Percentiles rank a stretch among this genome's conserved stretches.
Evolutionary conservation across 2,797 vertebrate species (phyloP).

Genomic region (Morelia viridis): DNA sequence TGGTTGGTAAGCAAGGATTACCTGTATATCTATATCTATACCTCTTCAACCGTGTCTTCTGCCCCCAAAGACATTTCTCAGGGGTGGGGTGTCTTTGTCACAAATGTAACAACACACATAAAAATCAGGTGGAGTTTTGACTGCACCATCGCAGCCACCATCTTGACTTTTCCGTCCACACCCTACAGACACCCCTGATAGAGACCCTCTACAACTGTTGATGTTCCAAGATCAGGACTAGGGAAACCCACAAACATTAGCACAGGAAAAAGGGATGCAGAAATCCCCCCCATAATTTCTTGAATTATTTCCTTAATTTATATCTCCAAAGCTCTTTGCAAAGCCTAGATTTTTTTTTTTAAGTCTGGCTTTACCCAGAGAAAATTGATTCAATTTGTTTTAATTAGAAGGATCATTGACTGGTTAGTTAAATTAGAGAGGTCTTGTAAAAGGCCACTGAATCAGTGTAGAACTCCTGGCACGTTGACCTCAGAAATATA

Average conservation of each 20-base stretch:
- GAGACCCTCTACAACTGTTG: background rate
- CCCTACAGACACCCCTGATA: background rate
- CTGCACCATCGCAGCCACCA: background rate
- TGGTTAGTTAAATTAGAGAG: slow-evolving; percentile 23
- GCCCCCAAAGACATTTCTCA: too few species aligned
- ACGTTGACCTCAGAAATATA: slow-evolving; percentile 1
- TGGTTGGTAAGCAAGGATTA: too few species aligned
- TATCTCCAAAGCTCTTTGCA: background rate
- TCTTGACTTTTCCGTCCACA: background rate
- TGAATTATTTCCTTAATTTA: background rate
- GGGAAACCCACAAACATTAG: background rate
- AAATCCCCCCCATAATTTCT: background rate
- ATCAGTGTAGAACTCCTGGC: background rate
- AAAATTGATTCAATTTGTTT: background rate
- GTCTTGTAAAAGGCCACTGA: background rate
- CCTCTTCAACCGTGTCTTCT: too few species aligned
- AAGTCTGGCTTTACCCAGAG: background rate
- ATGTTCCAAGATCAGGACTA: background rate
- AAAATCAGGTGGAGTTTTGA: background rate
- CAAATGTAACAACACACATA: background rate
- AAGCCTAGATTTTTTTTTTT: background rate
- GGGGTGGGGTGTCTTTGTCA: too few species aligned
- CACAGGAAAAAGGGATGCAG: background rate
- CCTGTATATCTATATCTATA: too few species aligned
- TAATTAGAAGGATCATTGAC: slow-evolving; percentile 35